A percentile compares a stretch with the other conserved stretches of the same genome.
Conservation (phyloP, 2,113 vertebrate genomes). For the Cyanoderma ruficeps region DNA sequence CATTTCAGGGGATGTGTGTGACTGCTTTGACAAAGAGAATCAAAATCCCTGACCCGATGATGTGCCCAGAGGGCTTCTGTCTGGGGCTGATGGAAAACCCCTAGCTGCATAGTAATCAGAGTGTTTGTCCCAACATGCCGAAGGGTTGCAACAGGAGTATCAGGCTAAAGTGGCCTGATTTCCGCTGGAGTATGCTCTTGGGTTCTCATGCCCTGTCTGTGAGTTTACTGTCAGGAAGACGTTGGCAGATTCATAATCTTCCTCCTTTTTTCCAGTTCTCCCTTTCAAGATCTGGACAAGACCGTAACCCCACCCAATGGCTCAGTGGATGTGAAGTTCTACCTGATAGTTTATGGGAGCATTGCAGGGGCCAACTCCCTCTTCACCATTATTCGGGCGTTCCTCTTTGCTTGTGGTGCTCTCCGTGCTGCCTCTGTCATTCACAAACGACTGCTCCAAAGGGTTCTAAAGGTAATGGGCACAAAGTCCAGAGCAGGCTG, state of each 20-base stretch:
- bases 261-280: slow-evolving; percentile 71
- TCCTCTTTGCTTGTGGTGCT: slow-evolving; percentile 89
- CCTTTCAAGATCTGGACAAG: slow-evolving; percentile 22
- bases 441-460: slow-evolving; percentile 82
- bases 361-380: slow-evolving; percentile 87
- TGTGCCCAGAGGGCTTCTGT: background rate
- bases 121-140: background rate
- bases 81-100: background rate
- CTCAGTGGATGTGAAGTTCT: slow-evolving; percentile 83
- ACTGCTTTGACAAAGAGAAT: background rate
- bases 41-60: background rate
- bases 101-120: background rate
- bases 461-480: slow-evolving; percentile 82
- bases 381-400: slow-evolving; percentile 86
- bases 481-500: background rate
- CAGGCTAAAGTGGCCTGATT: background rate
- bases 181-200: background rate
- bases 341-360: slow-evolving; percentile 85
- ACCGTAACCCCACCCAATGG: slow-evolving; percentile 46
- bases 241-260: slow-evolving; percentile 3
- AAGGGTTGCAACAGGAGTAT: background rate
- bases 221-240: background rate
- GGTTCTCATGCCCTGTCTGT: background rate
- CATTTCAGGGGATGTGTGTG: background rate
- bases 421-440: slow-evolving; percentile 81